Percentiles rank a stretch among this genome's conserved stretches.
Evolutionary conservation across 2,797 vertebrate species (phyloP).

Genomic region (Sternotherus odoratus): DNA sequence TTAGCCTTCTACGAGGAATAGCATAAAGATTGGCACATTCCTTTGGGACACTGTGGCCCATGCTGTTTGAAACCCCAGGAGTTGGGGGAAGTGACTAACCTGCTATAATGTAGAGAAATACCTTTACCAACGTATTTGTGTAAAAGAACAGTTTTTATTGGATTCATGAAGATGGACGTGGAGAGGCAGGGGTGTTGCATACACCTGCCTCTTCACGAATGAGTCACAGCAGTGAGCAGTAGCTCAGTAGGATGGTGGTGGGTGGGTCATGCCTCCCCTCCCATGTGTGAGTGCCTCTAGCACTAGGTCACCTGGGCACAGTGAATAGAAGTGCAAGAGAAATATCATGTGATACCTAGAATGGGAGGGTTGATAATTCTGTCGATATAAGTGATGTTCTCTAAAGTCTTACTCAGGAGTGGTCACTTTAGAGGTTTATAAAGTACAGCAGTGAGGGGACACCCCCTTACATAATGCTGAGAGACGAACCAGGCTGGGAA

Average conservation of each 20-base stretch:
- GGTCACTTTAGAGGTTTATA: neutral
- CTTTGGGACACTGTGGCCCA: fast-evolving
- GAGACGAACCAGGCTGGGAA: neutral
- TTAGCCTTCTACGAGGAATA: neutral
- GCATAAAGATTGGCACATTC: neutral
- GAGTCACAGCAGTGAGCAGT: neutral
- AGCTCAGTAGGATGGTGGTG: neutral
- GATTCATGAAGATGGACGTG: neutral
- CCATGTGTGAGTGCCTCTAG: fast-evolving
- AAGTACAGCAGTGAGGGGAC: neutral
- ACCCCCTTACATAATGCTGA: neutral
- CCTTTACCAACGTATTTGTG: neutral
- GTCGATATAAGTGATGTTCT: neutral
- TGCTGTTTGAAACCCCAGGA: neutral
- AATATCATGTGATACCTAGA: fast-evolving
- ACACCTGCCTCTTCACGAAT: fast-evolving
- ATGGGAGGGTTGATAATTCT: neutral
- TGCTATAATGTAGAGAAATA: neutral
- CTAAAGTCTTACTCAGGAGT: neutral
- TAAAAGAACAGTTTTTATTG: neutral
- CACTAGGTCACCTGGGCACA: neutral
- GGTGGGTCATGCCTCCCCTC: neutral
- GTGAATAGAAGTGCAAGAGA: neutral
- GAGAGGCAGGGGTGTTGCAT: neutral
- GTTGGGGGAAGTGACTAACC: neutral